Evolutionary conservation across 1,140 invertebrate species (phyloP).

Genomic region (Drosophila novamexicana): DNA sequence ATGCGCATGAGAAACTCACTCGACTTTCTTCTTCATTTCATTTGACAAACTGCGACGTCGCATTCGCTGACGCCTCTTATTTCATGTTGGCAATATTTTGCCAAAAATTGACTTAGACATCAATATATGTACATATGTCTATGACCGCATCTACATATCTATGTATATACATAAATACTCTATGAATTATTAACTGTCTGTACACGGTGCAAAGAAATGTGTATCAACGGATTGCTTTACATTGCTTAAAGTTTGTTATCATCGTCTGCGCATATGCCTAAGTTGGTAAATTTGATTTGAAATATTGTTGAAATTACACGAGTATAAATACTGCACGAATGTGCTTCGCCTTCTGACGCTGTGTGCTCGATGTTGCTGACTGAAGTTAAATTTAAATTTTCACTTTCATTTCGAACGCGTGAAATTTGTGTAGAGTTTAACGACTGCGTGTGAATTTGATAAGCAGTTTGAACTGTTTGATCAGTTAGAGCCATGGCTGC

Average conservation of each 20-base stretch:
- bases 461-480: constrained; percentile 13
- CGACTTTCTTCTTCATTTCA: constrained; percentile 81
- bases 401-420: constrained; percentile 73
- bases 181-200: too few species aligned
- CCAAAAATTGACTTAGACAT: constrained; percentile 47
- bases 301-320: constrained; percentile 49
- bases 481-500: not conserved
- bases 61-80: constrained; percentile 23
- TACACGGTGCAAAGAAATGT: constrained; percentile 18
- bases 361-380: not conserved
- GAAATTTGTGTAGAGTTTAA: constrained; percentile 62
- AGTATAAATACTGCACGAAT: constrained; percentile 16
- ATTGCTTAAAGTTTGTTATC: constrained; percentile 37
- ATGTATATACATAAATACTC: not conserved
- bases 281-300: constrained; percentile 33
- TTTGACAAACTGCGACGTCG: constrained; percentile 44
- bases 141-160: not conserved
- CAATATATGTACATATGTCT: constrained; percentile 1
- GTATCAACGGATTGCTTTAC: constrained; percentile 48
- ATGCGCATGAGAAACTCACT: constrained; percentile 69
- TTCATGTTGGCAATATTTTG: constrained; percentile 55
- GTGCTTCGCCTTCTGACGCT: constrained; percentile 1
- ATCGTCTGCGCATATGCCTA: constrained; percentile 16
- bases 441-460: constrained; percentile 69
- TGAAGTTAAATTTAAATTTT: constrained; percentile 35